Conservation (phyloP, 2,797 vertebrate genomes). For the Mastacembelus armatus region DNA sequence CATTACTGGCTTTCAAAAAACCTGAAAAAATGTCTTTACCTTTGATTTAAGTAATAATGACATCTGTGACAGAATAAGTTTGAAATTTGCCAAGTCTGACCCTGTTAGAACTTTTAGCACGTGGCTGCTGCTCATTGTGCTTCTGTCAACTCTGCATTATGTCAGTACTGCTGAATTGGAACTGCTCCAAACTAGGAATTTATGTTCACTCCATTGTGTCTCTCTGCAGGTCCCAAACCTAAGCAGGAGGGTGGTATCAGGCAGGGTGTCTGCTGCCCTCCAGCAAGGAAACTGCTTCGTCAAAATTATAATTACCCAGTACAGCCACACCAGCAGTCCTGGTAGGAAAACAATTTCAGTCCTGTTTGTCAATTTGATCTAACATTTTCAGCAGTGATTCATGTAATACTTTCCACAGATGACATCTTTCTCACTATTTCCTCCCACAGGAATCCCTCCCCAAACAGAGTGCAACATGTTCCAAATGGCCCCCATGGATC, state of each 20-base stretch:
- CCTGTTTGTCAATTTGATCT: background rate
- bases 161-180: slow-evolving; percentile 13
- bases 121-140: slow-evolving; percentile 1
- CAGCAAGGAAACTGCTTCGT: background rate
- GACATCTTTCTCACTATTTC: slow-evolving; percentile 3
- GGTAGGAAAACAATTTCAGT: slow-evolving; percentile 22
- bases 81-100: background rate
- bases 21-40: background rate
- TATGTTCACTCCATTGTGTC: background rate
- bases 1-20: too few relatives aligned
- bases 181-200: background rate
- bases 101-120: background rate
- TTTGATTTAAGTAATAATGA: background rate
- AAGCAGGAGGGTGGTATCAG: background rate
- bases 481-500: background rate
- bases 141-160: slow-evolving; percentile 23
- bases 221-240: slow-evolving; percentile 39
- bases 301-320: slow-evolving; percentile 11
- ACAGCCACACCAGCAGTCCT: slow-evolving; percentile 5
- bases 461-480: slow-evolving; percentile 1
- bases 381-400: background rate
- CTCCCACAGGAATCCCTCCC: slow-evolving; percentile 20
- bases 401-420: background rate
- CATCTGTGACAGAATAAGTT: slow-evolving; percentile 2
- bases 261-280: slow-evolving; percentile 25